A percentile compares a stretch with the other conserved stretches of the same genome.
These are phyloP conservation scores for Mesitornis unicolor DNA, from an alignment of 2,113 vertebrate species.

Conservation along the genomic window DNA sequence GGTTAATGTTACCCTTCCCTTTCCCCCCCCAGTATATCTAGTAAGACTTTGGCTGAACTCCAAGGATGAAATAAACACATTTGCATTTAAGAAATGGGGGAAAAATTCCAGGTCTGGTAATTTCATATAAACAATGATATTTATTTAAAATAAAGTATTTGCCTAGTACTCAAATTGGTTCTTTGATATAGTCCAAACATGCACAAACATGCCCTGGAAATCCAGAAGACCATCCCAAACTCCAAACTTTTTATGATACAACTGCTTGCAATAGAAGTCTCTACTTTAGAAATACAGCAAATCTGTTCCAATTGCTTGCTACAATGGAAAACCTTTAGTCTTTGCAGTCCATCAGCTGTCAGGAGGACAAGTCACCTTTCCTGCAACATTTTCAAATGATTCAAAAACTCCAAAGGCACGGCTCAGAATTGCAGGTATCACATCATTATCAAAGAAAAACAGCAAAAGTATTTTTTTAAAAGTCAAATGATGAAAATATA, in stretches of 20 bases:
- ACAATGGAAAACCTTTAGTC: background rate
- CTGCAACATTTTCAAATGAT: background rate
- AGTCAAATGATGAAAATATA: background rate
- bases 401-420: background rate
- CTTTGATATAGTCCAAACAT: background rate
- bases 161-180: background rate
- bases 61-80: background rate
- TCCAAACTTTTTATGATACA: background rate
- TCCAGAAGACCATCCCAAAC: background rate
- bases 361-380: background rate
- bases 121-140: background rate
- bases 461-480: background rate
- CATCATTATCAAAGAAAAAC: accelerated
- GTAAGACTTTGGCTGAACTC: background rate
- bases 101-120: background rate
- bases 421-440: background rate
- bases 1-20: background rate
- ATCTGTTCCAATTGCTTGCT: background rate
- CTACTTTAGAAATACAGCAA: background rate
- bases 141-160: background rate
- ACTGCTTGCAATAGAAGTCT: background rate
- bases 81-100: background rate
- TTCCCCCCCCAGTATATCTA: background rate
- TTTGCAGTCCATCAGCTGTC: background rate
- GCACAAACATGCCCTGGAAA: background rate